Conservation (phyloP, 1,140 invertebrate genomes). For the Diuraphis noxia region DNA sequence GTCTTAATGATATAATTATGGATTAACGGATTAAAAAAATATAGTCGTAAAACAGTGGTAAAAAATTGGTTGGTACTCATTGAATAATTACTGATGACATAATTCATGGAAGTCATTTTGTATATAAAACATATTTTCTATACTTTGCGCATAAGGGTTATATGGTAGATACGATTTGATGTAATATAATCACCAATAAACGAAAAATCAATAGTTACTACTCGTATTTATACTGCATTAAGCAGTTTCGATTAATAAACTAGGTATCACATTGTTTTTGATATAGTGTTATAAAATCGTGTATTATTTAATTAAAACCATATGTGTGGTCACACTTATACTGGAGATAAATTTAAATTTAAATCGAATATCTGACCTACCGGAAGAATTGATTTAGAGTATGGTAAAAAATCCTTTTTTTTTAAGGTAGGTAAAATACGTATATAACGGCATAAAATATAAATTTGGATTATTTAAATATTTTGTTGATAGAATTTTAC, state of each 20-base stretch:
- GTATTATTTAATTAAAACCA: constrained; percentile 12
- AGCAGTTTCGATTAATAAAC: background rate
- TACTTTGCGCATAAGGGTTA: too few species aligned
- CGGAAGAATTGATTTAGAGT: background rate
- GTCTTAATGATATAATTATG: background rate
- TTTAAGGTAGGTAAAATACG: background rate
- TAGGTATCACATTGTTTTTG: background rate
- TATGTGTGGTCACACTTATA: background rate
- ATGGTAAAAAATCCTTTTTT: background rate
- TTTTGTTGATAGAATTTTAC: too few species aligned
- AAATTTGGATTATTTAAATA: background rate
- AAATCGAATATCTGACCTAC: background rate
- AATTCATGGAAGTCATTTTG: background rate
- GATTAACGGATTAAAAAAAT: background rate
- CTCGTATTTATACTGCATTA: background rate
- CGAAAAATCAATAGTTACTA: background rate
- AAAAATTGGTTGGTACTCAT: background rate
- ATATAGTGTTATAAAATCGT: background rate
- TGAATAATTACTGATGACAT: background rate
- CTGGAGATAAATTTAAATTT: background rate
- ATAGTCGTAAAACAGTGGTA: background rate
- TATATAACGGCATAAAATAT: background rate
- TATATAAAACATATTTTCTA: too few species aligned
- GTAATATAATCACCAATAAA: too few species aligned
- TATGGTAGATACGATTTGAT: too few species aligned